phyloP scores from a whole-genome alignment of 2,888 invertebrate genomes.

The Nemotelus nigrinus region DNA sequence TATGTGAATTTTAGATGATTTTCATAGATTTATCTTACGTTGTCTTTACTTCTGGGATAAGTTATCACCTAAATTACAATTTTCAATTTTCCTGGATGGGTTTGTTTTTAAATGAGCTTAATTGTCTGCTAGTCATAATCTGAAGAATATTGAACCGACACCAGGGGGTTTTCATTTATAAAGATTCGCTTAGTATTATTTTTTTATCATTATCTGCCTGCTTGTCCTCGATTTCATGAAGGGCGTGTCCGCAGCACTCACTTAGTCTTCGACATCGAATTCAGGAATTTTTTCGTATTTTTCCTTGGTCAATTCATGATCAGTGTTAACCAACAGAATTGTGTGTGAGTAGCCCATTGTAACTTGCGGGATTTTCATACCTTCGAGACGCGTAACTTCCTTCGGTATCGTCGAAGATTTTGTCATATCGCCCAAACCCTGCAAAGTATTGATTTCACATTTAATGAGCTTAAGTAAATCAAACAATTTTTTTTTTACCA shows the following conservation, averaged over 20 bases:
- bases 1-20: too few species aligned
- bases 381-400: slow-evolving; percentile 82
- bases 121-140: slow-evolving; percentile 15
- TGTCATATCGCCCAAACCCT: slow-evolving; percentile 89
- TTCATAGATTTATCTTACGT: neutral
- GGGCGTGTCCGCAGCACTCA: too few species aligned
- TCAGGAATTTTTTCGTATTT: slow-evolving; percentile 68
- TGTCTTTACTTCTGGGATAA: neutral
- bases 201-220: neutral
- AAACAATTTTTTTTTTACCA: slow-evolving; percentile 68
- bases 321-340: slow-evolving; percentile 71
- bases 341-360: slow-evolving; percentile 89
- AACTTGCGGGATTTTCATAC: slow-evolving; percentile 79
- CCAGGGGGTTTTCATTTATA: slow-evolving; percentile 21
- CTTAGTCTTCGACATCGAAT: slow-evolving; percentile 65
- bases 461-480: slow-evolving; percentile 44
- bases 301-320: slow-evolving; percentile 67
- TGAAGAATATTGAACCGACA: slow-evolving; percentile 31
- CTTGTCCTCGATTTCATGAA: neutral
- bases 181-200: neutral
- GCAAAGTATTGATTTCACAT: slow-evolving; percentile 53
- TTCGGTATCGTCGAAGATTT: slow-evolving; percentile 89
- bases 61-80: neutral
- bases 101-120: neutral
- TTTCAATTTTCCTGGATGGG: neutral